Evolutionary conservation across 2,888 invertebrate species (phyloP).

Genomic region (Monopis laevigella): DNA sequence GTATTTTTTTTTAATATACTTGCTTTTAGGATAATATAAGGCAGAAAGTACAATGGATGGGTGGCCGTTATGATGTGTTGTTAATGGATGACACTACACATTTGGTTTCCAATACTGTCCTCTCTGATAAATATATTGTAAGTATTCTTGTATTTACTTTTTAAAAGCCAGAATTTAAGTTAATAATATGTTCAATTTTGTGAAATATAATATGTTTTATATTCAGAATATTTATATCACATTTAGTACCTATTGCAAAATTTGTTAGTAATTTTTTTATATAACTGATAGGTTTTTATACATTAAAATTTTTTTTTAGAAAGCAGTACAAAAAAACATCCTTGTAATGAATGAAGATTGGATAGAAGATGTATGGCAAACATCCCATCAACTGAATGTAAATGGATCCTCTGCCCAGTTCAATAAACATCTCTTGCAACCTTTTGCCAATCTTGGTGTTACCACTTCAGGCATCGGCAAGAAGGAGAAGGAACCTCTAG

Average conservation of each 20-base stretch:
- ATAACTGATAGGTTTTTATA: too few species aligned
- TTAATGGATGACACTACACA: constrained; percentile 79
- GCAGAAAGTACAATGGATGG: constrained; percentile 77
- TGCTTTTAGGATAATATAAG: constrained; percentile 68
- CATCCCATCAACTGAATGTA: constrained; percentile 69
- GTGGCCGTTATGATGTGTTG: constrained; percentile 73
- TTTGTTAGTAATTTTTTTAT: too few species aligned
- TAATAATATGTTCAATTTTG: too few species aligned
- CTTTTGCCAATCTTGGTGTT: constrained; percentile 78
- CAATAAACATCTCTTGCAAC: constrained; percentile 63
- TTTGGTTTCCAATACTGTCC: constrained; percentile 79
- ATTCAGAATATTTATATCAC: too few species aligned
- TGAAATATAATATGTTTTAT: too few species aligned
- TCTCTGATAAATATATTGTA: constrained; percentile 81
- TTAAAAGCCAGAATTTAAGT: too few species aligned
- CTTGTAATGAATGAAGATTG: constrained; percentile 82
- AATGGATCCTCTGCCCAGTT: constrained; percentile 73
- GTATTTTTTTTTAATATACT: too few species aligned
- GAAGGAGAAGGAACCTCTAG: constrained; percentile 71
- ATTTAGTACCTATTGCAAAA: too few species aligned
- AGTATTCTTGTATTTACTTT: constrained; percentile 26
- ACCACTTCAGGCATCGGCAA: constrained; percentile 79
- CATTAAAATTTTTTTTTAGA: constrained; percentile 48
- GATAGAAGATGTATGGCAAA: constrained; percentile 84
- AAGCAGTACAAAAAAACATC: constrained; percentile 72